Evolutionary conservation across 2,797 vertebrate species (phyloP), one percentile per base, ranked within the genome.

Genomic region (Rousettus madagascariensis): DNA sequence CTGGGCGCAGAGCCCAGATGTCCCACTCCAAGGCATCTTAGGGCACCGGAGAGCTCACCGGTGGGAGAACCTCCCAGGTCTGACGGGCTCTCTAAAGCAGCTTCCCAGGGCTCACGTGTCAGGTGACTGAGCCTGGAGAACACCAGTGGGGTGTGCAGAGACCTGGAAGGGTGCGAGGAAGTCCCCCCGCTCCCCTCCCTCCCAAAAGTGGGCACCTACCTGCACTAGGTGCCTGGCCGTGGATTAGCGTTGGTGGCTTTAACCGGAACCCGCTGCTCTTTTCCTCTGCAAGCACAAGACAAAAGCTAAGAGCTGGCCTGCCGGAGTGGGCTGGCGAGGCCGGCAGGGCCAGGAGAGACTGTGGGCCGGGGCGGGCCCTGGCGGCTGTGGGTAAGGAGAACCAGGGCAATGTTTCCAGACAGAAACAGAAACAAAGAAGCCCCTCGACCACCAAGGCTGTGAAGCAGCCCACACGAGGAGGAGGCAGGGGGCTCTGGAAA

Each of bases 221-320:
- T 98, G 99, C 99, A 95, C 99, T 99, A 20, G 99, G 99, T 19
- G 99, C 99, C 97, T 99, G 99, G 90, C 99, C 99, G 43, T 99
- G 99, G 98, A 99, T 99, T 91, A 99, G 99, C 57, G 99, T 99
- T 1, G 99, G 99, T 2, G 99, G 99, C 98, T 99, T 99, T 98
- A 99, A 98, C 95, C 99, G 99, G 98, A 99, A 99, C 72, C 99
- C 99, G 61, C 99, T 98, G 80, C 99, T 99, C 98, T 99, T 99
- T 91, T 99, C 99, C 98, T 99, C 99, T 99, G 97, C 38, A 97
- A 97, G 96, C 19, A 97, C n/a, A 97, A 97, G 0, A 96, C 10
- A 96, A 22, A 75, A 77, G 26, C 41, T 78, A 93, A 96, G 57
- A 24, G 59, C 0, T 71, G 85, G 71, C 36, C 15, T 78, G 63